Percentiles rank a stretch among this genome's conserved stretches.
phyloP scores from a whole-genome alignment of 2,797 vertebrate species.

The Sandelia bainsii region DNA sequence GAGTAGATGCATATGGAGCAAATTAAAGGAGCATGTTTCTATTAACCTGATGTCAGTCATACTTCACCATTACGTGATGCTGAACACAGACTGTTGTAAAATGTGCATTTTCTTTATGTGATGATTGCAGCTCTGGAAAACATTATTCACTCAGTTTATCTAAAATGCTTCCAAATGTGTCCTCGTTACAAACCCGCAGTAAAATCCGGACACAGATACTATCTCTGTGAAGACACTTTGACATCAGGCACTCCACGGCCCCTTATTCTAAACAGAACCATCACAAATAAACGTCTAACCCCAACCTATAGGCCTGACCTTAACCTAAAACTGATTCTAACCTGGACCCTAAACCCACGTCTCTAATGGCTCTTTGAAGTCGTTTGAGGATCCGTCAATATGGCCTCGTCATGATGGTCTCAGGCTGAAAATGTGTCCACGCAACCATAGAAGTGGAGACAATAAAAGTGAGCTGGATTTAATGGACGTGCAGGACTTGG shows the following conservation, averaged over 20 bases:
- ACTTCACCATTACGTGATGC: background rate
- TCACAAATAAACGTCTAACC: no score
- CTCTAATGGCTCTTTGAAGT: no score
- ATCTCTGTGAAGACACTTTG: no score
- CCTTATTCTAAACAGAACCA: no score
- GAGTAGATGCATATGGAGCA: no score
- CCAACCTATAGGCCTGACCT: no score
- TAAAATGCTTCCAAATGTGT: conserved; percentile 25
- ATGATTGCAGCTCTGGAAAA: conserved; percentile 2
- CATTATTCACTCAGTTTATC: background rate
- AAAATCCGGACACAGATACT: no score
- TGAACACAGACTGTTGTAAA: background rate
- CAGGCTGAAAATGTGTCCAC: background rate
- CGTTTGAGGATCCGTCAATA: no score
- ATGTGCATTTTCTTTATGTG: background rate
- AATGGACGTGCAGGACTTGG: conserved; percentile 24
- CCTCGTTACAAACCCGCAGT: background rate
- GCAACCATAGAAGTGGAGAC: conserved; percentile 4
- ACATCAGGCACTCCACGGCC: background rate
- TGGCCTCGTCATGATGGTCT: background rate
- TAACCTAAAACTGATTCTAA: no score
- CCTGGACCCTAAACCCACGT: no score
- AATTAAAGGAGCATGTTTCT: background rate
- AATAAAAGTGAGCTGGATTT: conserved; percentile 13
- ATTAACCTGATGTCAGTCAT: background rate